Evolutionary conservation across 2,797 vertebrate genomes (phyloP).

Genomic region (Acrossocheilus fasciatus): DNA sequence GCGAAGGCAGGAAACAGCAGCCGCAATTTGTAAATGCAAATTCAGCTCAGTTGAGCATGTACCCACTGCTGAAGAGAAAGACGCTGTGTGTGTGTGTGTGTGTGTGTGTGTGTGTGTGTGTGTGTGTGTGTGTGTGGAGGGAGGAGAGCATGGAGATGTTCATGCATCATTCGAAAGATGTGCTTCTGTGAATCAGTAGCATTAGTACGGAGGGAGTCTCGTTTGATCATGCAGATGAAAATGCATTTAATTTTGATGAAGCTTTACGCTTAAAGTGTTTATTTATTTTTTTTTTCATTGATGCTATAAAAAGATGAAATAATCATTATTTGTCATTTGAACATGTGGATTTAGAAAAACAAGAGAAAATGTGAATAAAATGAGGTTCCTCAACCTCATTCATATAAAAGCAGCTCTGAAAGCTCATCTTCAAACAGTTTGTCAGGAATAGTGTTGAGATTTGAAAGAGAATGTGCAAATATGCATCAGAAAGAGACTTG

Average conservation of each 20-base stretch:
- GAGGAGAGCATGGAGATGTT: not conserved
- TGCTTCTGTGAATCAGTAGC: not conserved
- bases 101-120: conserved; percentile 12
- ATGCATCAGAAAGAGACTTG: not conserved
- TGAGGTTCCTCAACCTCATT: not conserved
- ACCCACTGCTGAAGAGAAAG: conserved; percentile 22
- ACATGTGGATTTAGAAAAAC: not conserved
- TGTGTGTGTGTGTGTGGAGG: not conserved
- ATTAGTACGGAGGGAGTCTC: not conserved
- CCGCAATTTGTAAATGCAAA: conserved; percentile 65
- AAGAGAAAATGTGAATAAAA: not conserved
- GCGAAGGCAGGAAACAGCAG: conserved; percentile 45
- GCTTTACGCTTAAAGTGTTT: not conserved
- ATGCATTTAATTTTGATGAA: conserved; percentile 9
- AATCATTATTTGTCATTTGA: not conserved
- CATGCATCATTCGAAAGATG: not conserved
- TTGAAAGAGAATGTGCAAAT: not conserved
- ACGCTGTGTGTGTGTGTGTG: not conserved
- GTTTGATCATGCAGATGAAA: not conserved
- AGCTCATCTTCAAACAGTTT: not conserved
- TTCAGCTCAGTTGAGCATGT: conserved; percentile 54
- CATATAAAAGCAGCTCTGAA: not conserved
- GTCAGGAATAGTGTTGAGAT: not conserved
- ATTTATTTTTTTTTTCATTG: not conserved
- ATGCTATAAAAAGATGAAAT: conserved; percentile 3